A percentile compares a stretch with the other conserved stretches of the same genome.
Evolutionary conservation across 2,113 vertebrate genomes (phyloP).

Genomic region (Eleginops maclovinus): DNA sequence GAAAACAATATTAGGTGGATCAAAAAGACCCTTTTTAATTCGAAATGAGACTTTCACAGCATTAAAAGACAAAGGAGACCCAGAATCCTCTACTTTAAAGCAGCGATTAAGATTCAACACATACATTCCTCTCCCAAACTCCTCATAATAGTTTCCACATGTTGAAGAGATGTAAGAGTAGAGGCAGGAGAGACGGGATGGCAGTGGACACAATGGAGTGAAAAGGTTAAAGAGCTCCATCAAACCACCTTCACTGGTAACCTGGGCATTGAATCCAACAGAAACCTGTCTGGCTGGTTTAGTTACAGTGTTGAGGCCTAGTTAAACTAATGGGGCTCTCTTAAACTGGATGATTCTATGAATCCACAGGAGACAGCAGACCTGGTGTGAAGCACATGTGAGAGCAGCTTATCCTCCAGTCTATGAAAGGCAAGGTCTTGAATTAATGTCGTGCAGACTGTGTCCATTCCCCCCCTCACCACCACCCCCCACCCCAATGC

Average conservation of each 20-base stretch:
- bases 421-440: conserved; percentile 77
- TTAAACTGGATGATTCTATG: conserved; percentile 58
- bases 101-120: conserved; percentile 82
- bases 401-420: conserved; percentile 77
- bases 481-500: conserved; percentile 42
- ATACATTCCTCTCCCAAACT: conserved; percentile 81
- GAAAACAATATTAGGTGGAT: conserved; percentile 77
- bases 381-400: conserved; percentile 72
- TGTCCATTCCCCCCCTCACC: conserved; percentile 52
- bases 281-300: conserved; percentile 45
- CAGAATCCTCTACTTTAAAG: conserved; percentile 76
- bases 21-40: conserved; percentile 77
- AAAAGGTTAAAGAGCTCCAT: conserved; percentile 54
- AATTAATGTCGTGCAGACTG: conserved; percentile 77
- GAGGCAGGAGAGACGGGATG: conserved; percentile 48
- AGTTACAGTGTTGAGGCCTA: conserved; percentile 33
- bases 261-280: conserved; percentile 23
- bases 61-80: conserved; percentile 77
- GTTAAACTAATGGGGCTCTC: conserved; percentile 58
- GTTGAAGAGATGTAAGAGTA: conserved; percentile 71
- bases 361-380: conserved; percentile 58
- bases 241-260: conserved; percentile 49
- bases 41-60: conserved; percentile 78
- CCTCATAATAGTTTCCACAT: conserved; percentile 84
- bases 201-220: conserved; percentile 38